Evolutionary conservation across 2,888 invertebrate genomes (phyloP), one percentile per base, ranked within the genome.

Genomic region (Keiferia lycopersicella): DNA sequence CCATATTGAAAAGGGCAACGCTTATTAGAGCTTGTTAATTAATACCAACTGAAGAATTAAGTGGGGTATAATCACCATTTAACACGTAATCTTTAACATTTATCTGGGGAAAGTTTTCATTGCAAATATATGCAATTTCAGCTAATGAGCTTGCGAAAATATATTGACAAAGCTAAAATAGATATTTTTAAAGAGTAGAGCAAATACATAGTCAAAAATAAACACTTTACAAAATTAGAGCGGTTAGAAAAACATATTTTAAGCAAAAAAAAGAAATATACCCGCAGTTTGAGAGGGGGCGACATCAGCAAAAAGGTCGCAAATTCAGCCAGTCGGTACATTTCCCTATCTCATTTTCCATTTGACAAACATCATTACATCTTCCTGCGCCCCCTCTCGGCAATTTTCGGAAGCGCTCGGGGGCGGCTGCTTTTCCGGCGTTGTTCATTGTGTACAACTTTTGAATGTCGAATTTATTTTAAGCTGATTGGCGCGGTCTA

Each of bases 291-390:
- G 66, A 69, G 69, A 69, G 26, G 50, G 73, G 73, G 71, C 67
- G 72, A 74, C 76, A 79, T 87, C 85, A 85, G 86, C 84, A 71
- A 81, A 84, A 87, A 86, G 86, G 86, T 86, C 84, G 81, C 84
- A 79, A 84, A 81, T 81, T 84, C 86, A 53, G 39, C 62, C 78
- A 77, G 82, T 77, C 79, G 79, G 83, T 74, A 86, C 88, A 86
- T 88, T 89, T 91, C 91, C 91, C 91, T 91, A 91, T 91, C 91
- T 90, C 89, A 91, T 91, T 91, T 91, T 91, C 91, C 91, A 91
- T 91, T 91, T 91, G 91, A 90, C 91, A 91, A 89, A 89, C 91
- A 90, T 90, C 91, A 91, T 89, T 91, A 90, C 88, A 86, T 86
- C 85, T 88, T 88, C 88, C 89, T 84, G 85, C 78, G 79, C 83